Conservation (phyloP, 2,888 invertebrate species). For the Bibio marci region DNA sequence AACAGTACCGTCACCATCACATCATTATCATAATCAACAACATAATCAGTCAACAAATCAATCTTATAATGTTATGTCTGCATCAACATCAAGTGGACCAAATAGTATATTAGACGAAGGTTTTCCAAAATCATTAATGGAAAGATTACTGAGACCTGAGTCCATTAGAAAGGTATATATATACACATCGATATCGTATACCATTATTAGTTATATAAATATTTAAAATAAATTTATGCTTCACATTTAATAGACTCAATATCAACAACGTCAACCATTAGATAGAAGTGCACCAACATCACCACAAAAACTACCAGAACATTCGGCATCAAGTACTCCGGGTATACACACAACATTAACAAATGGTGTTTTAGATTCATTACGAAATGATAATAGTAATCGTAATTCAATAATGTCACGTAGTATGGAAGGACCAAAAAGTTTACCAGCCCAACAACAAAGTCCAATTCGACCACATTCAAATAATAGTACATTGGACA, state of each 20-base stretch:
- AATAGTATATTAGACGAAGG: constrained; percentile 34
- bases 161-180: constrained; percentile 30
- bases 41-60: constrained; percentile 11
- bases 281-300: constrained; percentile 47
- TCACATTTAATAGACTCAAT: too few relatives aligned
- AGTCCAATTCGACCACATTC: constrained; percentile 28
- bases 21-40: constrained; percentile 21
- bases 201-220: too few relatives aligned
- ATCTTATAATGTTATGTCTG: constrained; percentile 7
- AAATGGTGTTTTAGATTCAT: constrained; percentile 12
- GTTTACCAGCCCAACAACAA: constrained; percentile 33
- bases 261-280: background rate
- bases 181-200: too few relatives aligned
- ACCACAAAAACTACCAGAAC: constrained; percentile 24
- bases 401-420: constrained; percentile 33
- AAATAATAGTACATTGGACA: constrained; percentile 33
- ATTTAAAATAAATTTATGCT: too few relatives aligned
- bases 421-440: constrained; percentile 40
- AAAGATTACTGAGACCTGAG: constrained; percentile 41
- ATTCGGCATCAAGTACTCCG: constrained; percentile 29
- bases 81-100: constrained; percentile 2
- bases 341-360: constrained; percentile 12
- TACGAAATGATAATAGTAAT: constrained; percentile 15
- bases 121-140: constrained; percentile 49
- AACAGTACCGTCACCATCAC: constrained; percentile 30